Evolutionary conservation across 2,888 invertebrate genomes (phyloP).

Genomic region (Drosophila colorata): DNA sequence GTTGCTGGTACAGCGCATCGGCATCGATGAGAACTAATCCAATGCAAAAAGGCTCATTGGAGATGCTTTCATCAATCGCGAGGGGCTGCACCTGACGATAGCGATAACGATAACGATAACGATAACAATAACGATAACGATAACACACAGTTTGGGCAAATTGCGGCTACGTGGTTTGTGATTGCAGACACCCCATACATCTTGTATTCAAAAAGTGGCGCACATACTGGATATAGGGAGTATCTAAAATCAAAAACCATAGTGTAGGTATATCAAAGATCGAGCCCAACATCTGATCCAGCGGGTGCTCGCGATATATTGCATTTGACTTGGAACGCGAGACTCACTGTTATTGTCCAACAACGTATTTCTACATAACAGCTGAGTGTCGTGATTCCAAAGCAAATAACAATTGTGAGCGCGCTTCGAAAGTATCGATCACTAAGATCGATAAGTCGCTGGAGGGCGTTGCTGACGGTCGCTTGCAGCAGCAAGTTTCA

Average conservation of each 20-base stretch:
- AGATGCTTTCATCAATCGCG: slow-evolving; percentile 56
- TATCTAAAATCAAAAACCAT: slow-evolving; percentile 47
- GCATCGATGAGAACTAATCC: slow-evolving; percentile 61
- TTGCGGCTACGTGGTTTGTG: slow-evolving; percentile 32
- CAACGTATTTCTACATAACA: slow-evolving; percentile 36
- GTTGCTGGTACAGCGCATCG: slow-evolving; percentile 36
- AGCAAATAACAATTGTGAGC: slow-evolving; percentile 33
- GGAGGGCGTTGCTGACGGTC: neutral
- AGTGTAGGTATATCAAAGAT: neutral
- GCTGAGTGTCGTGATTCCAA: slow-evolving; percentile 54
- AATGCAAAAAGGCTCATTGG: slow-evolving; percentile 49
- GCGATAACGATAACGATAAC: neutral
- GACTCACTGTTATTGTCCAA: slow-evolving; percentile 43
- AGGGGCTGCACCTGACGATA: slow-evolving; percentile 9
- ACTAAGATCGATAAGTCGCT: slow-evolving; percentile 6
- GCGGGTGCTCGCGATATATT: slow-evolving; percentile 9
- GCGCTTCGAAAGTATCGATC: neutral
- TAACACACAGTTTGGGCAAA: neutral
- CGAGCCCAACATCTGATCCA: neutral
- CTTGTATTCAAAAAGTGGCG: slow-evolving; percentile 6
- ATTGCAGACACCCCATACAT: slow-evolving; percentile 50
- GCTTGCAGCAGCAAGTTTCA: slow-evolving; percentile 29
- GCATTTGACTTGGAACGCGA: slow-evolving; percentile 42
- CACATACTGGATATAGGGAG: slow-evolving; percentile 53
- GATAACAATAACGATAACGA: slow-evolving; percentile 4